Evolutionary conservation across 1,140 invertebrate genomes (phyloP).

Genomic region (Drosophila oshimai): DNA sequence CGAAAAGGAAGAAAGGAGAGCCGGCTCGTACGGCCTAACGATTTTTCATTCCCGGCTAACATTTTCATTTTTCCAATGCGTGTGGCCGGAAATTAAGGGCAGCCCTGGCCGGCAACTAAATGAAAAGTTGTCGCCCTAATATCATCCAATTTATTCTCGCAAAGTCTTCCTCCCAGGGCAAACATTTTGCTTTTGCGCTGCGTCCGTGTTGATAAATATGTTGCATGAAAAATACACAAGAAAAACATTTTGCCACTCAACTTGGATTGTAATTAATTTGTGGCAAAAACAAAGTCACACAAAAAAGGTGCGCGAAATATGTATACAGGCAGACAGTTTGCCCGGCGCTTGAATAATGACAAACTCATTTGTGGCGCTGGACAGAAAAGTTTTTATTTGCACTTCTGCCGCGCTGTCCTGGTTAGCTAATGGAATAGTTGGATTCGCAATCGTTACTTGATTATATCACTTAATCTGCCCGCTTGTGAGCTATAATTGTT

Average conservation of each 20-base stretch:
- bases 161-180: conserved; percentile 52
- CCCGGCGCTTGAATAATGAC: conserved; percentile 63
- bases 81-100: conserved; percentile 77
- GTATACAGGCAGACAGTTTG: conserved; percentile 1
- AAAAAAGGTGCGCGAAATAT: conserved; percentile 68
- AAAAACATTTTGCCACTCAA: conserved; percentile 76
- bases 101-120: conserved; percentile 54
- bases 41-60: conserved; percentile 66
- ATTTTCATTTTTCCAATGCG: conserved; percentile 74
- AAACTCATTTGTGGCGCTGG: conserved; percentile 63
- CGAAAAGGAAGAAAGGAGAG: no score
- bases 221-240: conserved; percentile 67
- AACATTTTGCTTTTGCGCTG: conserved; percentile 55
- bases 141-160: conserved; percentile 73
- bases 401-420: conserved; percentile 14
- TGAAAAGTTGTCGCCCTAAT: conserved; percentile 79
- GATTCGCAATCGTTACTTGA: conserved; percentile 10
- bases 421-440: conserved; percentile 40
- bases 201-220: conserved; percentile 63
- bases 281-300: conserved; percentile 25
- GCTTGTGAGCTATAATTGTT: conserved; percentile 4
- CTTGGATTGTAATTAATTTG: conserved; percentile 77
- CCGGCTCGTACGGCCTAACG: no score
- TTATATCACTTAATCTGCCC: conserved; percentile 34
- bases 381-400: conserved; percentile 60